Evolutionary conservation across 2,113 vertebrate genomes (phyloP), one percentile per base, ranked within the genome.

Genomic region (Nycticebus coucang): DNA sequence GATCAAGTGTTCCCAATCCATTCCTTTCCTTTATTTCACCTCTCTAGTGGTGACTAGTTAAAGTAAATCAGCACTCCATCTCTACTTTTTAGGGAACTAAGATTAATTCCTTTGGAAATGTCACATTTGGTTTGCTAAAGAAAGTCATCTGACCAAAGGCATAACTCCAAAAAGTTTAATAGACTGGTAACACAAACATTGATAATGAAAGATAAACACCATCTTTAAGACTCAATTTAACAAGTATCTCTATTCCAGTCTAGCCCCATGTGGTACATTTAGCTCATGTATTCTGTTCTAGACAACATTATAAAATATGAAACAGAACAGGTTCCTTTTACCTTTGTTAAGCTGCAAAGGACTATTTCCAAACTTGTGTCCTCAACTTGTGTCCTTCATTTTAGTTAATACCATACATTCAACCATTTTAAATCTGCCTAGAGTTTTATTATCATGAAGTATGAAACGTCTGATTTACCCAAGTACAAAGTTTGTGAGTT

Each of bases 91-190:
- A 53, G 28, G 41, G 59, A 95, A 75, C 35, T 33, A 62, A 86
- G 53, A 82, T 71, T 37, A 79, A 85, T 88, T 64, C 41, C 28
- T 95, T 86, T 84, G 64, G 41, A 91, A 93, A 87, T 91, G 35
- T 6, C 37, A 26, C 53, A 37, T 89, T 82, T 83, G 41, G 7
- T 86, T 96, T 94, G 57, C 41, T 83, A 50, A 86, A 74, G 66
- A 72, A 83, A 82, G n/a, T 37, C 28, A 64, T 72, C 17, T 21
- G 33, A 78, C 8, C 57, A 85, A 53, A 79, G 59, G 12, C 6
- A 26, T 71, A 93, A 81, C 2, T 96, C 37, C 33, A 28, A 94
- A 91, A 92, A 35, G 8, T 93, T 74, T 69, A 95, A 87, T 41
- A 60, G n/a, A 77, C 30, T 89, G 45, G 4, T 18, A 53, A n/a